phyloP scores from a whole-genome alignment of 1,140 invertebrate species.

The Caenorhabditis inopinata region DNA sequence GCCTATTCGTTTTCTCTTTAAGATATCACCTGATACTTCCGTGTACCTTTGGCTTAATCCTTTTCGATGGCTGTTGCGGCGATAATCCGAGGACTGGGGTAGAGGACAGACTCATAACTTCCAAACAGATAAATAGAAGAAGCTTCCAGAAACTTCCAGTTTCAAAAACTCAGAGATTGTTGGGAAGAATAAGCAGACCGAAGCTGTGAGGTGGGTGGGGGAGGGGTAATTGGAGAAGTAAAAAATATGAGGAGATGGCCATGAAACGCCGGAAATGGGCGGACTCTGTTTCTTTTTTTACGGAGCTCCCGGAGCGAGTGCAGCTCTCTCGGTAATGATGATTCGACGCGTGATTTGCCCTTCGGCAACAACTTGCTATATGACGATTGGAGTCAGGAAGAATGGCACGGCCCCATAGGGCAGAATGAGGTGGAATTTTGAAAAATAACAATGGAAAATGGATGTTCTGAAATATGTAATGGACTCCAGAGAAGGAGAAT shows the following conservation, averaged over 20 bases:
- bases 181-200: no score
- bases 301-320: background rate
- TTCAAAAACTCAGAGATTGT: no score
- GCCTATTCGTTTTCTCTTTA: no score
- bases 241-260: background rate
- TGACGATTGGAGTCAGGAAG: background rate
- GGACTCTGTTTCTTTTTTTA: slow-evolving; percentile 5
- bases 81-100: background rate
- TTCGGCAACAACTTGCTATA: background rate
- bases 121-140: background rate
- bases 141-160: no score
- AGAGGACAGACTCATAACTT: slow-evolving; percentile 1
- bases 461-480: background rate
- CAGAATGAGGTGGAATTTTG: background rate
- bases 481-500: background rate
- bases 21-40: background rate
- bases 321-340: slow-evolving; percentile 11
- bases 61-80: slow-evolving; percentile 3
- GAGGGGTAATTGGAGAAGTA: background rate
- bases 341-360: slow-evolving; percentile 27
- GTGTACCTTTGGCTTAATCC: slow-evolving; percentile 19
- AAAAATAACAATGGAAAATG: background rate
- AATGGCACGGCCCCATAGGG: no score
- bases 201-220: no score
- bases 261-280: background rate